phyloP scores from a whole-genome alignment of 2,113 vertebrate genomes.

The Calidris pygmaea region DNA sequence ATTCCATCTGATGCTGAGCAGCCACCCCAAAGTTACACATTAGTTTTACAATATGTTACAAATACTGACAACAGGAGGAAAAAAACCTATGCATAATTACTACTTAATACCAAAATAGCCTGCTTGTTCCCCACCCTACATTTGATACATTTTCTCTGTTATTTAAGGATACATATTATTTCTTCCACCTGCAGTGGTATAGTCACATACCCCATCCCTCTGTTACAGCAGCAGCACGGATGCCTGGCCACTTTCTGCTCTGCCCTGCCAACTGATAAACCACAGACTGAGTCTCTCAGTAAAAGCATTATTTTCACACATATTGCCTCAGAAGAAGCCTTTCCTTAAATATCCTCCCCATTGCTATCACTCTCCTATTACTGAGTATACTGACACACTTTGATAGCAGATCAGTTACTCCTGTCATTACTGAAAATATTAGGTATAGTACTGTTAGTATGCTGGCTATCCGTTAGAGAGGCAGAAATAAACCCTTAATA shows the following conservation, averaged over 20 bases:
- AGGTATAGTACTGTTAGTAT: neutral
- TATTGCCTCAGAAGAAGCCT: neutral
- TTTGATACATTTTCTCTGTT: neutral
- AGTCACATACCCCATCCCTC: neutral
- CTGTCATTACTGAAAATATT: neutral
- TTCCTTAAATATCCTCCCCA: neutral
- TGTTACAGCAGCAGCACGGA: neutral
- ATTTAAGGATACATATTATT: neutral
- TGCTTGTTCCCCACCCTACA: neutral
- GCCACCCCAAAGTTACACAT: neutral
- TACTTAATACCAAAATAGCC: neutral
- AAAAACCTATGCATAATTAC: neutral
- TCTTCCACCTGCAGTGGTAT: neutral
- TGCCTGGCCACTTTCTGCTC: neutral
- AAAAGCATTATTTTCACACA: neutral
- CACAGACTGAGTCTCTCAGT: neutral
- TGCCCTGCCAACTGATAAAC: neutral
- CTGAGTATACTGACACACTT: neutral
- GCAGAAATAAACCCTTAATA: neutral
- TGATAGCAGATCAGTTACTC: neutral
- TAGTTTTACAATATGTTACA: neutral
- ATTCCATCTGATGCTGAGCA: neutral
- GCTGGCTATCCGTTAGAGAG: neutral
- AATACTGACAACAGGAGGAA: neutral
- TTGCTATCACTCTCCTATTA: neutral